Evolutionary conservation across 2,797 vertebrate species (phyloP), one percentile per base, ranked within the genome.

Genomic region (Rhinophrynus dorsalis): DNA sequence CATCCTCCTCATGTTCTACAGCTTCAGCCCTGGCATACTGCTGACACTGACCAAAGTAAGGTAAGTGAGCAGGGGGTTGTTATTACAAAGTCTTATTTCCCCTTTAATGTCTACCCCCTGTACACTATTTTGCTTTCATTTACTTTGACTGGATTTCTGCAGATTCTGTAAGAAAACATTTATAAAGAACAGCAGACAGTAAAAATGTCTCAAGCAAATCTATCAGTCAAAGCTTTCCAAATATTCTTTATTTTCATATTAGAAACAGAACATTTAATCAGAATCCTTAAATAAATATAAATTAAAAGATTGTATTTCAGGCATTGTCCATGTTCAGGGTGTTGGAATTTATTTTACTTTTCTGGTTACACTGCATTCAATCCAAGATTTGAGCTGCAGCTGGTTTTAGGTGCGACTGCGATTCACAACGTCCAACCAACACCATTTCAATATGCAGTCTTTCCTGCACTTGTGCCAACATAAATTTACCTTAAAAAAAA

Each of bases 191-290:
- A n/a, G n/a, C n/a, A n/a, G n/a, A n/a, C n/a, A n/a, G n/a, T n/a
- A n/a, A n/a, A n/a, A n/a, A n/a, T n/a, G n/a, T n/a, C n/a, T 4
- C 7, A 15, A 30, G 62, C 62, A 65, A 65, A 42, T 65, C 35
- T 65, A 42, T 24, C 18, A 21, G 52, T 24, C 33, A 37, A 64
- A 50, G 61, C 33, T 64, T 64, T 38, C 61, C 33, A 52, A 23
- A 38, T 2, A 20, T 26, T 20, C 42, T 45, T 58, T n/a, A n/a
- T n/a, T n/a, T n/a, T n/a, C n/a, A 52, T 29, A 26, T n/a, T 29
- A 40, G 37, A 59, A 42, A 59, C 37, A 10, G 24, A 5, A 23
- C 42, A 57, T 47, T 44, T 47, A 55, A 67, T 67, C 26, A 67
- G 7, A 35, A 26, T 44, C 38, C 13, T 33, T 8, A 2, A 35